Base-by-base conservation (phyloP, 2,888 invertebrate genomes). In the Serrognathus titanus region DNA sequence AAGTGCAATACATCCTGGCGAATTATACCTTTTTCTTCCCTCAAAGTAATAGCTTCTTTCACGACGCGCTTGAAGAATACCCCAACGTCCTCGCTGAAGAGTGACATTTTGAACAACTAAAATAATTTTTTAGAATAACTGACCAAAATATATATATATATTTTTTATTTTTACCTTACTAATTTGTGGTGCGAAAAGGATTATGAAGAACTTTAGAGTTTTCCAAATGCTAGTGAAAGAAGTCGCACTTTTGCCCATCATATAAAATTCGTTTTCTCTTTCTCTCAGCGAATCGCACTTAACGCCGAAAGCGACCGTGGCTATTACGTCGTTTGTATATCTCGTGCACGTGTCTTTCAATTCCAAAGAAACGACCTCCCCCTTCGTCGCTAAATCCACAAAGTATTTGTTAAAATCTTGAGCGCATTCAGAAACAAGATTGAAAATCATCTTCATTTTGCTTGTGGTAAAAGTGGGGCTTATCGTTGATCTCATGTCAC, bases 1-100 rank as follows among this genome's bases (percentile, higher is more conserved):
- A 83, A 72, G 58, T 84, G 78, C 24, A 84, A 80, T 80, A 84
- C 79, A 61, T 83, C 84, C 2, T 78, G 79, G 2, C 83, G 74
- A 1, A 78, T 52, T 12, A 83, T 80, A 1, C 79, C 74, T n/a
- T 78, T 67, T 20, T 72, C 69, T 60, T 79, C 76, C 1, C 83
- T 50, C 16, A 56, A 8, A 31, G 40, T 55, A 2, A 60, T 12
- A 4, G 57, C 51, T 9, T 58, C 60, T 9, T 38, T 46, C 9
- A 60, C 39, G n/a, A 60, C 11, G 4, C 12, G 38, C 11, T 37
- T 55, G 43, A 58, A 58, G 48, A 60, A 60, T 1, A 10, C 16
- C 11, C 38, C n/a, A 5, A 41, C 36, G 20, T 51, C 31, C 7
- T 41, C 31, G 5, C 37, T 20, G 46, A 60, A 59, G n/a, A 59